Percentiles rank a stretch among this genome's conserved stretches.
Evolutionary conservation across 2,113 vertebrate species (phyloP).

Genomic region (Pseudois nayaur): DNA sequence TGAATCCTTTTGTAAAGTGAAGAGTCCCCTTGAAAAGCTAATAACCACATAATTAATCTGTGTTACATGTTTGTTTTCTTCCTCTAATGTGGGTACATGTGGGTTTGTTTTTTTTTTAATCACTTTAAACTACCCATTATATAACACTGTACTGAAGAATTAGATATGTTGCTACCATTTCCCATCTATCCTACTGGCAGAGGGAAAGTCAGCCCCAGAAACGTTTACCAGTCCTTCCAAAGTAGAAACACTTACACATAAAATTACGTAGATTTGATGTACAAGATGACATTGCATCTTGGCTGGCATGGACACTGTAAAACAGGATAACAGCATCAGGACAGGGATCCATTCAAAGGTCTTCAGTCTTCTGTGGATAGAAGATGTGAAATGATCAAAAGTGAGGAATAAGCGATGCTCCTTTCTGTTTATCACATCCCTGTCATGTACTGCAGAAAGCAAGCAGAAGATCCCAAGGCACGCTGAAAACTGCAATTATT

Average conservation of each 20-base stretch:
- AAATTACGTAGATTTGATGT: not conserved
- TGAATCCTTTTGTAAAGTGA: constrained; percentile 38
- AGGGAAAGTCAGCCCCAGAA: not conserved
- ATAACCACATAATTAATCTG: constrained; percentile 26
- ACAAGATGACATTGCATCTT: not conserved
- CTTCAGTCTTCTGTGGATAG: not conserved
- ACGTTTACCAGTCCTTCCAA: not conserved
- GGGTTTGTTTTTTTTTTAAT: not conserved
- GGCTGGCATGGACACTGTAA: not conserved
- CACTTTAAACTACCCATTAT: not conserved
- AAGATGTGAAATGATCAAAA: constrained; percentile 5
- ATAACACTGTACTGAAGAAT: not conserved
- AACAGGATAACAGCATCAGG: not conserved
- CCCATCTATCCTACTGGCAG: not conserved
- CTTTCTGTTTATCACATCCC: constrained; percentile 26
- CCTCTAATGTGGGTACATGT: not conserved
- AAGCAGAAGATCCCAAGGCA: constrained; percentile 56
- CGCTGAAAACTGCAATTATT: constrained; percentile 67
- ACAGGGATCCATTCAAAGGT: not conserved
- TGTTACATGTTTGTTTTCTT: constrained; percentile 27
- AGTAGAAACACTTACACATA: not conserved
- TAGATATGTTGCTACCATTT: not conserved
- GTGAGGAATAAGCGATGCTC: constrained; percentile 16
- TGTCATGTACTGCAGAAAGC: constrained; percentile 57
- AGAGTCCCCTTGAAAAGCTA: constrained; percentile 18